Conservation (phyloP, 2,888 invertebrate genomes). For the Xestia c-nigrum region DNA sequence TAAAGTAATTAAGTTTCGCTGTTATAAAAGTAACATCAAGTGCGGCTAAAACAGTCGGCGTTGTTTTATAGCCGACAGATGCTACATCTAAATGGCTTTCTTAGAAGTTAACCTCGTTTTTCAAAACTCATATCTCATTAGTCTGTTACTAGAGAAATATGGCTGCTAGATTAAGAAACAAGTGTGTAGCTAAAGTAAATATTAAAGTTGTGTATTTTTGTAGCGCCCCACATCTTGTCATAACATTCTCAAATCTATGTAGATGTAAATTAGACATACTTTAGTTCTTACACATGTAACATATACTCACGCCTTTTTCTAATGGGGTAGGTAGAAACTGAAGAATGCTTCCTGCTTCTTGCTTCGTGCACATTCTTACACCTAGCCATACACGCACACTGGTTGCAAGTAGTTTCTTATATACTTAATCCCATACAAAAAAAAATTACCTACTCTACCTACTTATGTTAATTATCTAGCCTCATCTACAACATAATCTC, state of each 20-base stretch:
- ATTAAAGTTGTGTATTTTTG: conserved; percentile 1
- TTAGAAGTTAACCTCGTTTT: conserved; percentile 55
- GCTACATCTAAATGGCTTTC: conserved; percentile 43
- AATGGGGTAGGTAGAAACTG: not conserved
- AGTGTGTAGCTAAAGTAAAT: conserved; percentile 22
- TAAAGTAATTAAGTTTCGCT: conserved; percentile 45
- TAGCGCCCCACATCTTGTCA: conserved; percentile 1
- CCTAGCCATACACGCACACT: not conserved
- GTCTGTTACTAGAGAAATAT: conserved; percentile 20
- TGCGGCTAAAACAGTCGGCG: conserved; percentile 30
- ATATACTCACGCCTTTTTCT: not conserved
- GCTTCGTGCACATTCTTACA: not conserved
- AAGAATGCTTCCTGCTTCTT: not conserved
- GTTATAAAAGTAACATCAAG: conserved; percentile 45
- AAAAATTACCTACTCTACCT: not conserved
- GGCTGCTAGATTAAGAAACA: conserved; percentile 2
- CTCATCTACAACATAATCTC: conserved; percentile 41
- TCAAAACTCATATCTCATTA: conserved; percentile 41
- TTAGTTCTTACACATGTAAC: not conserved
- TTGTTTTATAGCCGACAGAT: conserved; percentile 58
- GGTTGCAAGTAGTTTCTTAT: not conserved
- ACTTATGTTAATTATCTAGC: conserved; percentile 30
- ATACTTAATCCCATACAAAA: not conserved
- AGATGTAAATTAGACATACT: not conserved
- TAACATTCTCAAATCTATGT: conserved; percentile 17